Evolutionary conservation across 2,113 vertebrate genomes (phyloP).

Genomic region (Carollia perspicillata): DNA sequence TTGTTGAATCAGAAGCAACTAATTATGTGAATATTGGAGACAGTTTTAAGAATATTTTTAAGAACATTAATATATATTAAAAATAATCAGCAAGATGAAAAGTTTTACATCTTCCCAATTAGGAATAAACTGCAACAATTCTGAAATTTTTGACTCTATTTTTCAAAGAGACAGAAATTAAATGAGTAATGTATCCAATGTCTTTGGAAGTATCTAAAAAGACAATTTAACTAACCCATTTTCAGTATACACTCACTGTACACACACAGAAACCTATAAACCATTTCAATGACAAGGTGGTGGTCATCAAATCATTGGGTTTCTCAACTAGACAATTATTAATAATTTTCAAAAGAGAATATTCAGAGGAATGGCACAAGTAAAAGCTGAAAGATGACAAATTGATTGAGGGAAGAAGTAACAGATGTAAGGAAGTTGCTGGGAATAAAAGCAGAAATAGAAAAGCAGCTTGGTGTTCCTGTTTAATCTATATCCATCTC

Average conservation of each 20-base stretch:
- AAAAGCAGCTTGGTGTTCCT: background rate
- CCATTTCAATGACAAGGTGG: background rate
- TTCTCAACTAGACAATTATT: background rate
- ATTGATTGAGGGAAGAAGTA: background rate
- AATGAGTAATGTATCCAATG: background rate
- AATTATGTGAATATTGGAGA: background rate
- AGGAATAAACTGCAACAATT: background rate
- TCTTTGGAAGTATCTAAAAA: background rate
- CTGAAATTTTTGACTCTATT: background rate
- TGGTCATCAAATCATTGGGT: background rate
- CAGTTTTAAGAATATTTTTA: background rate
- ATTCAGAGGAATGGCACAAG: background rate
- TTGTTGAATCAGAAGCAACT: background rate
- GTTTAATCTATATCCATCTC: background rate
- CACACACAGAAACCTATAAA: background rate
- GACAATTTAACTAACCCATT: background rate
- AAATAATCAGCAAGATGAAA: background rate
- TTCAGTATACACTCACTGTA: background rate
- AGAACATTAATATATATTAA: background rate
- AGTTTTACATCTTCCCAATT: background rate
- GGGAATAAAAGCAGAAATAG: background rate
- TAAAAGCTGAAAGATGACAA: background rate
- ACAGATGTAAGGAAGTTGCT: background rate
- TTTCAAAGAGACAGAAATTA: background rate
- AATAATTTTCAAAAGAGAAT: background rate